Base-by-base conservation (phyloP, 2,888 invertebrate genomes). In the Keiferia lycopersicella region DNA sequence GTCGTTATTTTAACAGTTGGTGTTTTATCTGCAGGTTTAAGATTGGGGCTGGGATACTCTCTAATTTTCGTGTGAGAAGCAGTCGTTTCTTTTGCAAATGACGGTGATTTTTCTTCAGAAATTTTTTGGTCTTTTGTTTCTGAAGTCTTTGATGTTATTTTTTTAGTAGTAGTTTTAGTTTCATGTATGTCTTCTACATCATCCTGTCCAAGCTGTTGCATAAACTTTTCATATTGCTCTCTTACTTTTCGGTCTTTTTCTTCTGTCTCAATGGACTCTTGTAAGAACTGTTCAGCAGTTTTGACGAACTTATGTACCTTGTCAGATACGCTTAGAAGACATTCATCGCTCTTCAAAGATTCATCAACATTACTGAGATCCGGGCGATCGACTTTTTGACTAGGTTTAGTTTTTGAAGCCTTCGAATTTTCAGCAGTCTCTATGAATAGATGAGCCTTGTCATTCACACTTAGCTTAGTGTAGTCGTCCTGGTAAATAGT, bases 281-380 rank as follows among this genome's bases (percentile, higher is more conserved):
- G 82, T 22, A 90, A 74, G 66, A 94, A 79, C 68, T 93, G 93
- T 70, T 94, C 93, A 45, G 94, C 92, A 2, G 93, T 93, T 73
- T 92, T 92, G 22, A 94, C 93, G 73, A 94, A 94, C 73, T 94
- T 94, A 69, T 92, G 92, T 0, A 94, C 94, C 80, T 94, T 94
- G 71, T 94, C 94, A 0, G 94, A 94, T 26, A 94, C 94, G 71
- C 93, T 94, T 3, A 94, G 82, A 14, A 93, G 83, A 71, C 94
- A 94, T 68, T 94, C 94, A 71, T 94, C 94, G 64, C 88, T 87
- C 68, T 87, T 92, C 22, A 94, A 77, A 48, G 93, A 92, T 59
- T 93, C 93, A 66, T 94, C 94, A 50, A 93, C 88, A 60, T 93
- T 88, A 41, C 87, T 88, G 11, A 93, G 82, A 71, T 88, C 91